These are phyloP conservation scores for Podocnemis expansa DNA, from an alignment of 2,113 vertebrate genomes.

Conservation along the genomic window DNA sequence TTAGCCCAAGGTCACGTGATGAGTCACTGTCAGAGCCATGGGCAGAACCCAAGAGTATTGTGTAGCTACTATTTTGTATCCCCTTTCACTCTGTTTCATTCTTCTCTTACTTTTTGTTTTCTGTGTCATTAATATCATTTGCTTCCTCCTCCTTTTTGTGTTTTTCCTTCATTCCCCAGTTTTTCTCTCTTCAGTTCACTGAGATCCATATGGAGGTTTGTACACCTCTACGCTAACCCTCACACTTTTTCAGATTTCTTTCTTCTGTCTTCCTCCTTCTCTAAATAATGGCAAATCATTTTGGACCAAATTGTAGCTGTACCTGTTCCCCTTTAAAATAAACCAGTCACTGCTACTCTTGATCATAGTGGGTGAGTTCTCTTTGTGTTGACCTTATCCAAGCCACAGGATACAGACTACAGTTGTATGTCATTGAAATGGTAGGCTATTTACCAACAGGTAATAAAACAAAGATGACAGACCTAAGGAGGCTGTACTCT, in stretches of 20 bases:
- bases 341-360: not conserved
- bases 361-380: not conserved
- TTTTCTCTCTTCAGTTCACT: not conserved
- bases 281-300: not conserved
- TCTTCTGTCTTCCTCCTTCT: not conserved
- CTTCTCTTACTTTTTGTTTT: not conserved
- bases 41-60: not conserved
- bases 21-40: not conserved
- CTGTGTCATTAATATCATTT: not conserved
- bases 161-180: not conserved
- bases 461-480: not conserved
- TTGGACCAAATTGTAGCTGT: not conserved
- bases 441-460: not conserved
- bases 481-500: not conserved
- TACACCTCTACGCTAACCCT: not conserved
- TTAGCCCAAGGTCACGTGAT: not conserved
- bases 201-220: not conserved
- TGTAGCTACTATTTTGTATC: not conserved
- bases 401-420: not conserved
- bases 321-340: not conserved
- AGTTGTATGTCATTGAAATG: not conserved
- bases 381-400: not conserved
- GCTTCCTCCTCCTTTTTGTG: not conserved
- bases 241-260: not conserved
- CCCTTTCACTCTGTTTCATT: not conserved